phyloP scores from a whole-genome alignment of 2,888 invertebrate species.

The Lithosia quadra region DNA sequence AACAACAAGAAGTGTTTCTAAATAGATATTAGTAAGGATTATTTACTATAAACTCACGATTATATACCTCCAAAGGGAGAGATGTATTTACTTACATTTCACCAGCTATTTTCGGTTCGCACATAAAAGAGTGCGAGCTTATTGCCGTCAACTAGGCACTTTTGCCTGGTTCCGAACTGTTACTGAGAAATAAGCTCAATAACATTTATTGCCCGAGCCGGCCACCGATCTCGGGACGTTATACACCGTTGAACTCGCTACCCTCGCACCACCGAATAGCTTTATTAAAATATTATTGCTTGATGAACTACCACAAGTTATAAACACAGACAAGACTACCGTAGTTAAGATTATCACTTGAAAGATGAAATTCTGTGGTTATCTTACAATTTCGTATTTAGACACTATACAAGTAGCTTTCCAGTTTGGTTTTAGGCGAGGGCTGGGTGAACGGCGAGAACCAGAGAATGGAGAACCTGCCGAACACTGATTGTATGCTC shows the following conservation, averaged over 20 bases:
- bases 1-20: neutral
- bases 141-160: slow-evolving; percentile 6
- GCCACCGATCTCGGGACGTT: neutral
- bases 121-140: neutral
- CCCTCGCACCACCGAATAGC: slow-evolving; percentile 2
- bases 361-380: slow-evolving; percentile 26
- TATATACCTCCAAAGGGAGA: neutral
- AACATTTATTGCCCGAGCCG: neutral
- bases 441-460: slow-evolving; percentile 97
- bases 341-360: slow-evolving; percentile 33
- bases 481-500: slow-evolving; percentile 98
- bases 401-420: slow-evolving; percentile 94
- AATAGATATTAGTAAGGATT: slow-evolving; percentile 25
- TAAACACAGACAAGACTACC: slow-evolving; percentile 37
- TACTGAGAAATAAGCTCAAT: neutral
- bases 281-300: slow-evolving; percentile 52
- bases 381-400: slow-evolving; percentile 70
- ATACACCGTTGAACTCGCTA: neutral
- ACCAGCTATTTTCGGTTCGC: neutral
- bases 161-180: neutral
- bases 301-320: slow-evolving; percentile 33
- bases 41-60: slow-evolving; percentile 22
- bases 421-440: slow-evolving; percentile 91
- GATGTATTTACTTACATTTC: neutral
- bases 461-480: slow-evolving; percentile 97